Conservation (phyloP, 2,888 invertebrate species). For the Philereme vetulata region DNA sequence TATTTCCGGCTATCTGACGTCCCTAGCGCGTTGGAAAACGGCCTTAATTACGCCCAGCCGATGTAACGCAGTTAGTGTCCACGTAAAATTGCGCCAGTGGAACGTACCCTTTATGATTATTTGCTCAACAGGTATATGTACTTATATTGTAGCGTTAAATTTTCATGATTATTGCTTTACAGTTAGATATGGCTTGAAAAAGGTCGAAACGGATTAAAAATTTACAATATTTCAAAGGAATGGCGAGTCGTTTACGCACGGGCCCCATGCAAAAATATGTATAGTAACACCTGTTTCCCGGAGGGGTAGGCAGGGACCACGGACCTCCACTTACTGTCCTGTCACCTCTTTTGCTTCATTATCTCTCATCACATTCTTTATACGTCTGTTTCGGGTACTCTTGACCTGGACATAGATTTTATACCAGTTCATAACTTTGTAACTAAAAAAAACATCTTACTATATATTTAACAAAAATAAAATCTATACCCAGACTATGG, state of each 20-base stretch:
- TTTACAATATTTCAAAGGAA: background rate
- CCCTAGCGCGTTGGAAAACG: constrained; percentile 44
- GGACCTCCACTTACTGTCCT: too few species aligned
- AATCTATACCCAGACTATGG: too few species aligned
- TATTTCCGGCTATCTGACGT: background rate
- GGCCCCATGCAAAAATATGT: too few species aligned
- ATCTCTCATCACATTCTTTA: too few species aligned
- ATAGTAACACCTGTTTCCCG: too few species aligned
- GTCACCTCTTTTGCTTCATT: too few species aligned
- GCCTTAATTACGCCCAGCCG: constrained; percentile 56
- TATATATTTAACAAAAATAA: too few species aligned
- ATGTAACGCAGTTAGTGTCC: constrained; percentile 40
- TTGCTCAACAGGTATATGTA: constrained; percentile 64
- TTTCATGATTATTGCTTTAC: constrained; percentile 36
- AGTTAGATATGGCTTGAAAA: constrained; percentile 13
- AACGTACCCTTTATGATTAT: constrained; percentile 64
- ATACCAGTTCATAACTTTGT: too few species aligned
- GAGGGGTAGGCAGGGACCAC: too few species aligned
- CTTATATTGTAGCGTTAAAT: constrained; percentile 27
- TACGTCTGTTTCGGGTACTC: too few species aligned
- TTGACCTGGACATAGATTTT: too few species aligned
- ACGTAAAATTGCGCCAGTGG: constrained; percentile 37
- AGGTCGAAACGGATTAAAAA: constrained; percentile 3
- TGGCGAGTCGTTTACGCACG: background rate
- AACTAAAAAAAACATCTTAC: too few species aligned